phyloP scores from a whole-genome alignment of 2,797 vertebrate genomes.

The Trichosurus vulpecula region DNA sequence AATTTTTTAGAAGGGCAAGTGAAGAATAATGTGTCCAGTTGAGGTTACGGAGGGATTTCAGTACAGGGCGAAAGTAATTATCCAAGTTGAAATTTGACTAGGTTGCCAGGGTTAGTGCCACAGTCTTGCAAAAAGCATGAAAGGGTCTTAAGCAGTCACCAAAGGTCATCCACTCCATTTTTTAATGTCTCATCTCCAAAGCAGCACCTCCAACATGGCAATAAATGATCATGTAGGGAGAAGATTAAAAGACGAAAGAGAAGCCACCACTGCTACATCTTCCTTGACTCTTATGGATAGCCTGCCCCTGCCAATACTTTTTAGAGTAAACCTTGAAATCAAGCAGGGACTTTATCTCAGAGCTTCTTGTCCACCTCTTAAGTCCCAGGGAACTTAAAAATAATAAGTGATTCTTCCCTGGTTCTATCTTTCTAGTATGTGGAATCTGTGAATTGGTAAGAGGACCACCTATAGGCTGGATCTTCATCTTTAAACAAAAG shows the following conservation, averaged over 20 bases:
- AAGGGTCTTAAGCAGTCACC: slow-evolving; percentile 56
- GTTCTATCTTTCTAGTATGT: background rate
- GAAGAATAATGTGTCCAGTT: slow-evolving; percentile 67
- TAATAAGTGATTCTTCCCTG: background rate
- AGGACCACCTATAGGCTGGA: background rate
- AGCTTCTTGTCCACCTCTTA: background rate
- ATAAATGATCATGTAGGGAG: slow-evolving; percentile 38
- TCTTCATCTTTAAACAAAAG: background rate
- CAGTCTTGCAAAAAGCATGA: slow-evolving; percentile 53
- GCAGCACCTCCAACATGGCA: slow-evolving; percentile 37
- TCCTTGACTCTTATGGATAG: background rate
- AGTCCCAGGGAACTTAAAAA: background rate
- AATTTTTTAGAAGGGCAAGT: slow-evolving; percentile 74
- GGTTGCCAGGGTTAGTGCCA: slow-evolving; percentile 56
- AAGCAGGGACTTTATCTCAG: background rate
- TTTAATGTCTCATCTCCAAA: slow-evolving; percentile 66
- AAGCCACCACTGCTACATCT: background rate
- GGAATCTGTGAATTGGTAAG: slow-evolving; percentile 6
- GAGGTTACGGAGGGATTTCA: slow-evolving; percentile 50
- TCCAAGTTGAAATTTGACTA: slow-evolving; percentile 62
- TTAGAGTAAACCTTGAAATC: slow-evolving; percentile 17
- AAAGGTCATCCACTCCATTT: slow-evolving; percentile 67
- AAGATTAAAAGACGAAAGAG: slow-evolving; percentile 51
- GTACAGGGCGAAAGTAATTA: background rate
- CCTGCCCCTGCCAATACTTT: slow-evolving; percentile 15